phyloP scores from a whole-genome alignment of 2,797 vertebrate genomes.

The Xerus rutilus region DNA sequence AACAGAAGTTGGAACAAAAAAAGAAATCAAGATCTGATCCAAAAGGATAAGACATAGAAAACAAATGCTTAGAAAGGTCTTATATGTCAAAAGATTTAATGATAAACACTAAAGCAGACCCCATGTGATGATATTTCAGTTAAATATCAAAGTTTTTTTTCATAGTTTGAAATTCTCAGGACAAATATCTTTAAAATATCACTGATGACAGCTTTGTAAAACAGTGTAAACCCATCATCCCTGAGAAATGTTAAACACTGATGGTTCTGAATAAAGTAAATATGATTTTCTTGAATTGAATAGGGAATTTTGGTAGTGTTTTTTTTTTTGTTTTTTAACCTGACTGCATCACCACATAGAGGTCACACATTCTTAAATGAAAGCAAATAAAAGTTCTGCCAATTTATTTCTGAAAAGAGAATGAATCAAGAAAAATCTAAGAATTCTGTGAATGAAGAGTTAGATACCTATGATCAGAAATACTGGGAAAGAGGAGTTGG shows the following conservation, averaged over 20 bases:
- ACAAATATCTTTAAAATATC: constrained; percentile 80
- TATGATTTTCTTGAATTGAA: constrained; percentile 58
- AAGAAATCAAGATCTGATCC: background rate
- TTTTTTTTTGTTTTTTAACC: constrained; percentile 9
- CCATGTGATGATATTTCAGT: constrained; percentile 76
- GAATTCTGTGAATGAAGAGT: background rate
- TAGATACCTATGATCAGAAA: background rate
- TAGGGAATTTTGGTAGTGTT: constrained; percentile 30
- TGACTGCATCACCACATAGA: background rate
- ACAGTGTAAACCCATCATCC: constrained; percentile 72
- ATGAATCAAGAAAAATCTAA: constrained; percentile 12
- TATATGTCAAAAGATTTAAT: constrained; percentile 50
- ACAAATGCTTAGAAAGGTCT: background rate
- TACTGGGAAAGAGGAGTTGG: background rate
- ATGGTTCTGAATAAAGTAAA: constrained; percentile 59
- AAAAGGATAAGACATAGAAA: background rate
- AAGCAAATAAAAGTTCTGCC: constrained; percentile 14
- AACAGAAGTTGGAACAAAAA: background rate
- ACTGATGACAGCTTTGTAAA: constrained; percentile 73
- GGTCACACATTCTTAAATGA: background rate
- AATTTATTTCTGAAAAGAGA: constrained; percentile 26
- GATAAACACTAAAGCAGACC: constrained; percentile 59
- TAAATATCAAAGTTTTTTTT: constrained; percentile 80
- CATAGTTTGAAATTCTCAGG: constrained; percentile 21
- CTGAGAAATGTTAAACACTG: constrained; percentile 71